Evolutionary conservation across 1,140 invertebrate species (phyloP).

Genomic region (Drosophila rufa): DNA sequence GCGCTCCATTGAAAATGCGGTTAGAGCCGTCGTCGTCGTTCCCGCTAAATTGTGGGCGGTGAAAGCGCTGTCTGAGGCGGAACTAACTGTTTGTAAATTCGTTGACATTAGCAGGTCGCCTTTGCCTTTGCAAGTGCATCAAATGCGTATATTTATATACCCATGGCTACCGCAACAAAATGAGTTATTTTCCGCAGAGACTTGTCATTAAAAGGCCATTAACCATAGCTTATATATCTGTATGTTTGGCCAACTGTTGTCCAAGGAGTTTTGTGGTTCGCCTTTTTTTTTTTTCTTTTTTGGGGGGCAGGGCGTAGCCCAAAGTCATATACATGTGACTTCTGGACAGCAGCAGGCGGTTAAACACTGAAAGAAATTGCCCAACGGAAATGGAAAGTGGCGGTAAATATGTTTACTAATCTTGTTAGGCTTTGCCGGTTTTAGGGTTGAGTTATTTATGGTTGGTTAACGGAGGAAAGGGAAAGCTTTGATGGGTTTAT

Average conservation of each 20-base stretch:
- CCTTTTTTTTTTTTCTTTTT: not conserved
- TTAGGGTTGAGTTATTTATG: slow-evolving; percentile 1
- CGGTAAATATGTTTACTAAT: not conserved
- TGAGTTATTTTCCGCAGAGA: slow-evolving; percentile 71
- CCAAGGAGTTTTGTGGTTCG: slow-evolving; percentile 46
- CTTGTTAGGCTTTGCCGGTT: not conserved
- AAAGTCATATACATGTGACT: slow-evolving; percentile 27
- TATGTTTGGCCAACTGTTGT: slow-evolving; percentile 51
- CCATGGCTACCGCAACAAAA: slow-evolving; percentile 47
- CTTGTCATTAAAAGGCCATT: slow-evolving; percentile 79
- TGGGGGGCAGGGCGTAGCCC: slow-evolving; percentile 24
- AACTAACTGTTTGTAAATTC: slow-evolving; percentile 75
- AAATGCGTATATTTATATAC: slow-evolving; percentile 48
- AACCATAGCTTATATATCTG: slow-evolving; percentile 20
- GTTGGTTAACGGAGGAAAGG: not conserved
- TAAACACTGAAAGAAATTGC: slow-evolving; percentile 37
- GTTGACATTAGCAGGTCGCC: slow-evolving; percentile 62
- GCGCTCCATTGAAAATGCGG: slow-evolving; percentile 61
- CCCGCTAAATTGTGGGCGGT: slow-evolving; percentile 68
- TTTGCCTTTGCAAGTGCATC: slow-evolving; percentile 9
- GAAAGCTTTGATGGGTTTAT: not conserved
- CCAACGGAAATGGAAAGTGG: slow-evolving; percentile 18
- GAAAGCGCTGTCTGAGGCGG: slow-evolving; percentile 59
- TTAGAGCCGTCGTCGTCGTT: not conserved
- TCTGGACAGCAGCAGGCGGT: slow-evolving; percentile 33